phyloP scores from a whole-genome alignment of 1,140 invertebrate genomes.

The Drosophila tropicalis region DNA sequence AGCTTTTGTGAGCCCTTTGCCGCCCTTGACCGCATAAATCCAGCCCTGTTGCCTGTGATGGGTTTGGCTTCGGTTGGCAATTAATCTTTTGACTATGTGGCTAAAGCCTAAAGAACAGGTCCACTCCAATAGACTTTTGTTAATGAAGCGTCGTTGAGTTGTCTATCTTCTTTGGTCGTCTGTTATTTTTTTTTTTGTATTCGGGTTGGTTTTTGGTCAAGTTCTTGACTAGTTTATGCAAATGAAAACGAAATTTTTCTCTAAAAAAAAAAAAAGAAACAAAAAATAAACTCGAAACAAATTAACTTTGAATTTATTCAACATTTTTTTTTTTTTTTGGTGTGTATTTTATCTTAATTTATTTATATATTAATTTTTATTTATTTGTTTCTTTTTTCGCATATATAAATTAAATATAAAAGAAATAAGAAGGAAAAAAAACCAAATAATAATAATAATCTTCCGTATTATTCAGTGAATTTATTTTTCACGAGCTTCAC shows the following conservation, averaged over 20 bases:
- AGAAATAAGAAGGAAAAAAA: not conserved
- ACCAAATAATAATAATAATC: constrained; percentile 26
- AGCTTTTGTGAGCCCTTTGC: not conserved
- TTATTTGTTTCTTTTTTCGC: constrained; percentile 44
- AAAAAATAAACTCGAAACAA: constrained; percentile 41
- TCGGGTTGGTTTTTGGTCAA: constrained; percentile 19
- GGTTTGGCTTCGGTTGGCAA: constrained; percentile 35
- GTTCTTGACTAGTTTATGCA: constrained; percentile 65
- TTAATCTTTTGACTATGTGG: constrained; percentile 56
- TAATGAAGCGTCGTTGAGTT: constrained; percentile 54
- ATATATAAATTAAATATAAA: constrained; percentile 13
- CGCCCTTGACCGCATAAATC: not conserved
- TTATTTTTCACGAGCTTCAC: constrained; percentile 12
- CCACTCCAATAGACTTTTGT: constrained; percentile 55
- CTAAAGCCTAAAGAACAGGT: constrained; percentile 63
- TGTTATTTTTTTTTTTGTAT: constrained; percentile 37
- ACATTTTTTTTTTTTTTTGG: not conserved
- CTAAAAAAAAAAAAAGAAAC: constrained; percentile 3
- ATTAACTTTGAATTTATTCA: constrained; percentile 65
- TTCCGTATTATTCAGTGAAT: constrained; percentile 25
- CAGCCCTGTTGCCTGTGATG: not conserved
- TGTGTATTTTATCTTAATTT: constrained; percentile 35
- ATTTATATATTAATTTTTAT: constrained; percentile 55
- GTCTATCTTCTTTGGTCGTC: constrained; percentile 16
- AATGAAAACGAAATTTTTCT: constrained; percentile 70